Evolutionary conservation across 2,888 invertebrate genomes (phyloP).

Genomic region (Meta bourneti): DNA sequence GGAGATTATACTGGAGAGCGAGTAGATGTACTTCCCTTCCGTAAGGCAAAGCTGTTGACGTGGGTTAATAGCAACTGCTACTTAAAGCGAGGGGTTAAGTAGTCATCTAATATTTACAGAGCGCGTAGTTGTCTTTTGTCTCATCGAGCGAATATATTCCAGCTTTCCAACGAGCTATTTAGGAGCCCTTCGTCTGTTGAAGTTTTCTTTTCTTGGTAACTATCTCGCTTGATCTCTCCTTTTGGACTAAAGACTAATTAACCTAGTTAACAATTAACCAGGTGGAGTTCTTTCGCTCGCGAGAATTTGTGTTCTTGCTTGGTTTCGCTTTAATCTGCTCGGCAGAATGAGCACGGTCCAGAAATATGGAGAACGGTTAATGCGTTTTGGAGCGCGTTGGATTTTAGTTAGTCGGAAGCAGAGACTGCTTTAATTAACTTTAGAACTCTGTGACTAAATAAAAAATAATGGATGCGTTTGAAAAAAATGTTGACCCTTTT

Average conservation of each 20-base stretch:
- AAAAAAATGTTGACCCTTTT: too few species aligned
- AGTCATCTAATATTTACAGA: slow-evolving; percentile 30
- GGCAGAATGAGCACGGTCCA: too few species aligned
- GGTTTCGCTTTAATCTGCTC: background rate
- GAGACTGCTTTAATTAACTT: too few species aligned
- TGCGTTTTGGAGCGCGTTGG: too few species aligned
- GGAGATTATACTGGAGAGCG: background rate
- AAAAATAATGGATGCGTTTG: too few species aligned
- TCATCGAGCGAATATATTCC: background rate
- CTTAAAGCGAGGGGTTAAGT: background rate
- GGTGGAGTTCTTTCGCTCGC: background rate
- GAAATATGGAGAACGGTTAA: too few species aligned
- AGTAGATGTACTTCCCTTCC: background rate
- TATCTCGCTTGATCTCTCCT: background rate
- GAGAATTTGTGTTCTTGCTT: background rate
- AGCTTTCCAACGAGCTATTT: background rate
- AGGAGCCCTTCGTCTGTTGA: background rate
- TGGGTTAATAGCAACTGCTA: slow-evolving; percentile 17
- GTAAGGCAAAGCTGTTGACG: slow-evolving; percentile 30
- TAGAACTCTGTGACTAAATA: too few species aligned
- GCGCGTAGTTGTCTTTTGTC: background rate
- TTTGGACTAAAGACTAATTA: background rate
- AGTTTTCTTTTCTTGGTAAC: background rate
- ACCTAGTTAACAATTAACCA: background rate
- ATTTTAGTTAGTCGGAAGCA: too few species aligned